Evolutionary conservation across 2,797 vertebrate species (phyloP).

Genomic region (Eospalax fontanierii): DNA sequence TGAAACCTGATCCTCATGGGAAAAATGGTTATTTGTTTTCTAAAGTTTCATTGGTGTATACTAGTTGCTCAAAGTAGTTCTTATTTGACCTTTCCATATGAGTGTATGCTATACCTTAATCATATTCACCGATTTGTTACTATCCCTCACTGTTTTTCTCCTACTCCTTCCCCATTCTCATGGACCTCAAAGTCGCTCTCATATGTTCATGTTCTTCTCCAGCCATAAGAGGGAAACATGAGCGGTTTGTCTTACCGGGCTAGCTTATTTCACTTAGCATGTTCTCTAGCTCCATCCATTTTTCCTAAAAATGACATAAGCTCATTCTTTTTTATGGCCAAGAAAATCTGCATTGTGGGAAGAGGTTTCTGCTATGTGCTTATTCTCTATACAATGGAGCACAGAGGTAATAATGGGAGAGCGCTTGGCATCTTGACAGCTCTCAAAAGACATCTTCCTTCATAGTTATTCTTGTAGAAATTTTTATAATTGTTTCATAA

Average conservation of each 20-base stretch:
- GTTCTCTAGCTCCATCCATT: background rate
- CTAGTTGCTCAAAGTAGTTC: background rate
- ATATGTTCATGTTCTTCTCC: background rate
- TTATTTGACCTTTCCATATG: background rate
- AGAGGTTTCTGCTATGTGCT: background rate
- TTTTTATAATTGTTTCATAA: background rate
- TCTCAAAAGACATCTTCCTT: background rate
- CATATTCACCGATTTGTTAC: background rate
- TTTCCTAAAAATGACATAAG: background rate
- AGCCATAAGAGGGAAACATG: background rate
- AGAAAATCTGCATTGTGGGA: background rate
- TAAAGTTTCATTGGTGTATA: background rate
- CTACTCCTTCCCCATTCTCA: background rate
- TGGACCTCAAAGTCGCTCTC: background rate
- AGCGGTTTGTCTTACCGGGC: background rate
- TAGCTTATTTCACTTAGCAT: background rate
- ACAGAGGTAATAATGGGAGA: background rate
- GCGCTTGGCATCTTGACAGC: background rate
- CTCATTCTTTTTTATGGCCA: background rate
- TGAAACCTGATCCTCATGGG: background rate
- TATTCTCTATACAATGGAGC: constrained; percentile 11
- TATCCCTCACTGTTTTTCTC: background rate
- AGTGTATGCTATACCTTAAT: background rate
- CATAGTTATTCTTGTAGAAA: constrained; percentile 48
- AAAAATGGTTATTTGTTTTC: background rate